Evolutionary conservation across 2,797 vertebrate genomes (phyloP).

Genomic region (Monodelphis domestica): DNA sequence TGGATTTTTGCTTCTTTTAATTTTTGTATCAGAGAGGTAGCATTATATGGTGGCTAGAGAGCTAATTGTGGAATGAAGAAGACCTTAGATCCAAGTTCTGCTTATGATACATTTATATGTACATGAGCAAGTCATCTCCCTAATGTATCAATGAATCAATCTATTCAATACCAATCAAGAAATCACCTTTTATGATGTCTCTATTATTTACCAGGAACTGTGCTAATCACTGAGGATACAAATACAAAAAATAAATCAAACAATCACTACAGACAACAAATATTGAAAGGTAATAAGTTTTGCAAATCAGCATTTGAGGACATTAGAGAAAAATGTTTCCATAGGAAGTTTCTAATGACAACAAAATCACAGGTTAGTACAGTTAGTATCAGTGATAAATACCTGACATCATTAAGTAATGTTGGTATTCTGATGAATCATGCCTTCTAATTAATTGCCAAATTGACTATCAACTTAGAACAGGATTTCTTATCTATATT

Average conservation of each 20-base stretch:
- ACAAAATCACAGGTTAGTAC: neutral
- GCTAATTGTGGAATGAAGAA: neutral
- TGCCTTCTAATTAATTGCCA: neutral
- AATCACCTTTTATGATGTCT: neutral
- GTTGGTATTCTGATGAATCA: neutral
- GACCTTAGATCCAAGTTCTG: neutral
- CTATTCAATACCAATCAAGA: neutral
- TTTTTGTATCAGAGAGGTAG: constrained; percentile 1
- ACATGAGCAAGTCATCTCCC: neutral
- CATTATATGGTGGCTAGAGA: neutral
- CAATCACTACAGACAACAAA: neutral
- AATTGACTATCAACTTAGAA: neutral
- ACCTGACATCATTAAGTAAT: neutral
- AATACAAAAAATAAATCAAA: neutral
- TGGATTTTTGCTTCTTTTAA: constrained; percentile 55
- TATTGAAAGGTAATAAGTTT: neutral
- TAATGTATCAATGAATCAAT: neutral
- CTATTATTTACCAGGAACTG: neutral
- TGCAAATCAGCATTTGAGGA: neutral
- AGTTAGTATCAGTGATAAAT: neutral
- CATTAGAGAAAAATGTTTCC: neutral
- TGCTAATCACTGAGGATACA: neutral
- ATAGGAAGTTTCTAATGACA: neutral
- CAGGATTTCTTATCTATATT: neutral
- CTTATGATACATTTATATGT: neutral